Percentiles rank a stretch among this genome's conserved stretches.
phyloP scores from a whole-genome alignment of 2,888 invertebrate genomes.

The Lobophora halterata region DNA sequence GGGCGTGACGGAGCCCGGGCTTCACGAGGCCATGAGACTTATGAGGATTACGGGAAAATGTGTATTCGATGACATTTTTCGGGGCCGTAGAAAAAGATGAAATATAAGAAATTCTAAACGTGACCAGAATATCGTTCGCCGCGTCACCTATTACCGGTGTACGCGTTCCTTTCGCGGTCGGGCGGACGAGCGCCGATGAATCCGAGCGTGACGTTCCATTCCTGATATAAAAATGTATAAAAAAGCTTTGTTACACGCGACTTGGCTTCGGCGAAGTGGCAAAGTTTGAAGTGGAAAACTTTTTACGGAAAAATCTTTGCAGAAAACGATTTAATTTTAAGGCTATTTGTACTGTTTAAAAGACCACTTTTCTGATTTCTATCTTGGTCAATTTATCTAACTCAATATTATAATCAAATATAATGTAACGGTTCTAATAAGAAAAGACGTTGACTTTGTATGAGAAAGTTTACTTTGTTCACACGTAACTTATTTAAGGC shows the following conservation, averaged over 20 bases:
- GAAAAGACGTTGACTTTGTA: slow-evolving; percentile 21
- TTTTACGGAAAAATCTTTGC: slow-evolving; percentile 77
- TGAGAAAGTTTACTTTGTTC: slow-evolving; percentile 38
- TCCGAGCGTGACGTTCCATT: slow-evolving; percentile 78
- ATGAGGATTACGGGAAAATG: slow-evolving; percentile 80
- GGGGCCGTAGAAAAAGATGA: slow-evolving; percentile 78
- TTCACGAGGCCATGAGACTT: slow-evolving; percentile 71
- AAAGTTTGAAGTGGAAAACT: slow-evolving; percentile 80
- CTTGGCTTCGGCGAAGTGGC: slow-evolving; percentile 76
- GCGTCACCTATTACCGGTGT: slow-evolving; percentile 77
- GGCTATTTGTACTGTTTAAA: slow-evolving; percentile 72
- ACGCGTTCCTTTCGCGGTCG: slow-evolving; percentile 74
- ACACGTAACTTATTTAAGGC: slow-evolving; percentile 43
- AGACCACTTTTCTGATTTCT: slow-evolving; percentile 47
- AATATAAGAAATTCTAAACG: slow-evolving; percentile 80
- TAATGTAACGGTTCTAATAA: slow-evolving; percentile 29
- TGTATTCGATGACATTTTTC: slow-evolving; percentile 81
- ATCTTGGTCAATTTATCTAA: slow-evolving; percentile 46
- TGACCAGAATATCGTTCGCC: slow-evolving; percentile 70
- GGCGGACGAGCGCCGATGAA: slow-evolving; percentile 69
- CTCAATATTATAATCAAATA: slow-evolving; percentile 37
- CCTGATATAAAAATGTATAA: slow-evolving; percentile 79
- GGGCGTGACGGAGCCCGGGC: slow-evolving; percentile 46
- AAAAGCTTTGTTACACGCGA: slow-evolving; percentile 79
- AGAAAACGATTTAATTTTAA: slow-evolving; percentile 77